These are phyloP conservation scores for Cephus nigrinus DNA, from an alignment of 2,888 invertebrate genomes.

Conservation along the genomic window DNA sequence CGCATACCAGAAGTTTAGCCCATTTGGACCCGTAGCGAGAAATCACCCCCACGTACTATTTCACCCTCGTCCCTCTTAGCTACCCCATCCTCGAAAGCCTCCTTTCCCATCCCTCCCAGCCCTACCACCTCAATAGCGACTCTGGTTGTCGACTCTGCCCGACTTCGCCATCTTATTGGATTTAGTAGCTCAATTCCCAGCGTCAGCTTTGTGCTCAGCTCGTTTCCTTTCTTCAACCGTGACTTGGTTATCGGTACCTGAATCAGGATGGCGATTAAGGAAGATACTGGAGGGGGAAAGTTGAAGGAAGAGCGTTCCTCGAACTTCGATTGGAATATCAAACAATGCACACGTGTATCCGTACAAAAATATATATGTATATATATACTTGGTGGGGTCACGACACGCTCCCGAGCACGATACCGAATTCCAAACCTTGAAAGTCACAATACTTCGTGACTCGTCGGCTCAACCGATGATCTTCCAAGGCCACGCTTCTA, in stretches of 20 bases:
- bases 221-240: background rate
- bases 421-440: slow-evolving; percentile 22
- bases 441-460: slow-evolving; percentile 8
- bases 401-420: slow-evolving; percentile 22
- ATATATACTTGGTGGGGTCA: slow-evolving; percentile 27
- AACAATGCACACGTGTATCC: slow-evolving; percentile 14
- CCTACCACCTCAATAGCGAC: background rate
- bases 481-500: slow-evolving; percentile 29
- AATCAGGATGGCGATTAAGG: background rate
- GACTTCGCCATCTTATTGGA: background rate
- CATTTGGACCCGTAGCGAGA: background rate
- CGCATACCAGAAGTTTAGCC: slow-evolving; percentile 6
- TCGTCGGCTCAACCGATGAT: slow-evolving; percentile 14
- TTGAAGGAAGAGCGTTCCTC: background rate
- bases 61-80: background rate
- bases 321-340: background rate
- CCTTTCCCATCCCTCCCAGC: background rate
- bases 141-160: background rate
- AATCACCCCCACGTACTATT: background rate
- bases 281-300: background rate
- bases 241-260: background rate
- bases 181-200: background rate
- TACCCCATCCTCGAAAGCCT: background rate
- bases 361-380: background rate
- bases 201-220: background rate